Conservation (phyloP, 2,113 vertebrate genomes). For the Notarius quadriscutis region DNA sequence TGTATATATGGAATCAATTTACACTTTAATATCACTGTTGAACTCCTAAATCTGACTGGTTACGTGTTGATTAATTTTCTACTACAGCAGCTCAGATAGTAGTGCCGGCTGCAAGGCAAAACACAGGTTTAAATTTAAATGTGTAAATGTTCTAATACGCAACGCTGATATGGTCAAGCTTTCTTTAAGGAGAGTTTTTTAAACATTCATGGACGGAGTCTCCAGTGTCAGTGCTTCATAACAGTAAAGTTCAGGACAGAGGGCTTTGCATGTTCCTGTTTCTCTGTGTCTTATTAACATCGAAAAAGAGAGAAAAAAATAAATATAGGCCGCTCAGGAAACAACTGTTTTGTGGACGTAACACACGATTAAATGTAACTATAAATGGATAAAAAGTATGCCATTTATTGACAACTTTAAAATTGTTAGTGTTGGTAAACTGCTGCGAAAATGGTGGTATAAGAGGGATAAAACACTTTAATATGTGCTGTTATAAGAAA, state of each 20-base stretch:
- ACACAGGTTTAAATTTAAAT: neutral
- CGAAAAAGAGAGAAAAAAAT: neutral
- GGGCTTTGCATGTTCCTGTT: neutral
- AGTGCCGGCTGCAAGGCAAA: neutral
- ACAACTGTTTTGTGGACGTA: neutral
- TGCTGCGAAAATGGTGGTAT: neutral
- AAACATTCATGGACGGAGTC: neutral
- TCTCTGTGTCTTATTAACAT: neutral
- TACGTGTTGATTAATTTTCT: neutral
- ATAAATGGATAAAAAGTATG: neutral
- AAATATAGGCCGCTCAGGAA: neutral
- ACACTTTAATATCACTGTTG: neutral
- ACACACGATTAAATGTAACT: neutral
- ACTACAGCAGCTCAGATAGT: neutral
- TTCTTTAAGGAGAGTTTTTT: neutral
- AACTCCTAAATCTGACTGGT: neutral
- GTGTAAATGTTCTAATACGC: neutral
- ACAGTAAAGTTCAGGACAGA: neutral
- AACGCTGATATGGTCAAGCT: neutral
- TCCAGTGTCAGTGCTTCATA: neutral
- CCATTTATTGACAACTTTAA: neutral
- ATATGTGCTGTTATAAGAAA: neutral
- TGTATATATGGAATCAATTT: neutral
- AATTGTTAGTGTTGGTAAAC: neutral
- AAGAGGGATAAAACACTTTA: neutral